These are phyloP conservation scores for Rotaria macrura DNA, from an alignment of 2,888 invertebrate genomes.

Conservation along the genomic window DNA sequence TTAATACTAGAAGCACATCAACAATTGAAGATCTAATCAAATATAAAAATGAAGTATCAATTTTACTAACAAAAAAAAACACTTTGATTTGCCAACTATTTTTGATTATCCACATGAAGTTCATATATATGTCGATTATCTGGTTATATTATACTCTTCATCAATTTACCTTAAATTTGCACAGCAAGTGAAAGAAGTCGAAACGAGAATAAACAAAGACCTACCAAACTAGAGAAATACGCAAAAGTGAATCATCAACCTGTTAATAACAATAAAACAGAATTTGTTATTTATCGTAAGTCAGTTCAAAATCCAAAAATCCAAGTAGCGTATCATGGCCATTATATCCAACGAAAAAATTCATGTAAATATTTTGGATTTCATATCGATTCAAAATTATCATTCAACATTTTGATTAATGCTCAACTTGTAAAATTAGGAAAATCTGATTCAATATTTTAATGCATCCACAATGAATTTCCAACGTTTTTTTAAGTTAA, in stretches of 20 bases:
- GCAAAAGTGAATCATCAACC: not conserved
- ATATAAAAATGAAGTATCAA: no score
- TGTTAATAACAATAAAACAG: not conserved
- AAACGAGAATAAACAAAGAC: no score
- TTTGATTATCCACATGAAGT: no score
- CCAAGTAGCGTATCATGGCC: not conserved
- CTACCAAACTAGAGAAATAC: not conserved
- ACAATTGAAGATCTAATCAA: no score
- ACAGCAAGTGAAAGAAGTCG: no score
- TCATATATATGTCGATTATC: no score
- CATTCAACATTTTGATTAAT: not conserved
- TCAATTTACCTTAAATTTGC: no score
- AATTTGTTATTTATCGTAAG: not conserved
- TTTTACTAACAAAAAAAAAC: no score
- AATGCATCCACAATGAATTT: not conserved
- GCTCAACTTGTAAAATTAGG: not conserved
- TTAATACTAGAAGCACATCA: no score
- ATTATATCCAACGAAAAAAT: not conserved
- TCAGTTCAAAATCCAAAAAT: not conserved
- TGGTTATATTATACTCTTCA: no score
- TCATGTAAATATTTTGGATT: not conserved
- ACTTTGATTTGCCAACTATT: no score
- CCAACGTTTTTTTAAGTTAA: not conserved
- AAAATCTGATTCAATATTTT: not conserved
- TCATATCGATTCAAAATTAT: not conserved